phyloP scores from a whole-genome alignment of 2,888 invertebrate species.

The Leucophenga maculata region DNA sequence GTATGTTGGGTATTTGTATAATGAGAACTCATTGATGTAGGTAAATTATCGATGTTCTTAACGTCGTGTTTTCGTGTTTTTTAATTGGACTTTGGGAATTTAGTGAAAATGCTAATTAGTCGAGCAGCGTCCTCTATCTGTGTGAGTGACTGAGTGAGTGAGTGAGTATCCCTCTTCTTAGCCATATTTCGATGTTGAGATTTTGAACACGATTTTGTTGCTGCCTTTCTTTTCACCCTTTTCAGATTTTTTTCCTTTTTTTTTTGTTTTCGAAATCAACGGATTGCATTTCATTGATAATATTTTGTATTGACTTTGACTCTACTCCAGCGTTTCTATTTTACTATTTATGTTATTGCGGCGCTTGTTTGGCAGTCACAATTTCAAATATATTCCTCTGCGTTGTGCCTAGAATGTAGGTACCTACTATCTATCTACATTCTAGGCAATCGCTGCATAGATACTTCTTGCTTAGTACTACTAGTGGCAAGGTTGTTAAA shows the following conservation, averaged over 20 bases:
- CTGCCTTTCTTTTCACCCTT: not conserved
- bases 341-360: slow-evolving; percentile 21
- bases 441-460: not conserved
- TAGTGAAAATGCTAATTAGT: slow-evolving; percentile 71
- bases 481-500: slow-evolving; percentile 50
- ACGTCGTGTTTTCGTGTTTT: slow-evolving; percentile 68
- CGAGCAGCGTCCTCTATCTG: slow-evolving; percentile 47
- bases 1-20: slow-evolving; percentile 46
- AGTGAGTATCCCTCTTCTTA: slow-evolving; percentile 8
- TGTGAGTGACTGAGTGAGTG: not conserved
- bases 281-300: slow-evolving; percentile 66
- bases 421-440: not conserved
- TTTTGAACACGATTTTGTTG: slow-evolving; percentile 17
- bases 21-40: slow-evolving; percentile 70
- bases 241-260: not conserved
- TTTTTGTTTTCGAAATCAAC: slow-evolving; percentile 16
- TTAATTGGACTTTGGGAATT: slow-evolving; percentile 70
- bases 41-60: slow-evolving; percentile 70
- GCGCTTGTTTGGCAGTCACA: slow-evolving; percentile 9
- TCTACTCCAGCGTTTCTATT: not conserved
- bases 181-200: not conserved
- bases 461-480: too few relatives aligned
- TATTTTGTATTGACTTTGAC: slow-evolving; percentile 38
- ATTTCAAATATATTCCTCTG: not conserved
- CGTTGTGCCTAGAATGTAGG: not conserved